Conservation (phyloP, 2,113 vertebrate species). For the Indicator indicator region DNA sequence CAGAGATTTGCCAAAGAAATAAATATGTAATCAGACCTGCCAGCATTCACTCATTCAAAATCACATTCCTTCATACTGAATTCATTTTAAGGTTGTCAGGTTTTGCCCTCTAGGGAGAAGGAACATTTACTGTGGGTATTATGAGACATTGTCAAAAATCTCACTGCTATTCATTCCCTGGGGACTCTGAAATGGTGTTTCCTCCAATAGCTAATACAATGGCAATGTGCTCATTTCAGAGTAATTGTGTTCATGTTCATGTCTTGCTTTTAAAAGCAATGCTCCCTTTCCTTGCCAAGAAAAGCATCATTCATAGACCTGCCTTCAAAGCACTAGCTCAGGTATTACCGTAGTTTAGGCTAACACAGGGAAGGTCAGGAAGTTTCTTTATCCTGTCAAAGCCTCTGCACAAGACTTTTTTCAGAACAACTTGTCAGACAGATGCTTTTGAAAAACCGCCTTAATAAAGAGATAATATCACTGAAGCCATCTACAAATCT, state of each 20-base stretch:
- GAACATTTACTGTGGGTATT: background rate
- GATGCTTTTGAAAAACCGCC: background rate
- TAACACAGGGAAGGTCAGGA: background rate
- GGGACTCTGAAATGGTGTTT: background rate
- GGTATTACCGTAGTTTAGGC: background rate
- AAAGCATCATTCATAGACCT: background rate
- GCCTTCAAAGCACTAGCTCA: background rate
- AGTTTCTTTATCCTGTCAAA: background rate
- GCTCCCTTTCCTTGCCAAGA: background rate
- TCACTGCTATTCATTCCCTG: background rate
- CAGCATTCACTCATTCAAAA: conserved; percentile 26
- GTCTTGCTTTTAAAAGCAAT: background rate
- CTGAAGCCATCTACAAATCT: background rate
- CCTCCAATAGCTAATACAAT: background rate
- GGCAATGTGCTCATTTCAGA: background rate
- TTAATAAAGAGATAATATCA: background rate
- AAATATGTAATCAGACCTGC: conserved; percentile 21
- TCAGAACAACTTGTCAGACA: background rate
- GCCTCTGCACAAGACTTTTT: background rate
- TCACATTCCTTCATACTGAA: background rate
- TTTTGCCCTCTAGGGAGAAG: background rate
- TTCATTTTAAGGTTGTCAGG: conserved; percentile 6
- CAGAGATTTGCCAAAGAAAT: conserved; percentile 13
- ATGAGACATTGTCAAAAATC: conserved; percentile 7
- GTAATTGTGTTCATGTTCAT: background rate